Evolutionary conservation across 2,113 vertebrate species (phyloP).

Genomic region (Vidua macroura): DNA sequence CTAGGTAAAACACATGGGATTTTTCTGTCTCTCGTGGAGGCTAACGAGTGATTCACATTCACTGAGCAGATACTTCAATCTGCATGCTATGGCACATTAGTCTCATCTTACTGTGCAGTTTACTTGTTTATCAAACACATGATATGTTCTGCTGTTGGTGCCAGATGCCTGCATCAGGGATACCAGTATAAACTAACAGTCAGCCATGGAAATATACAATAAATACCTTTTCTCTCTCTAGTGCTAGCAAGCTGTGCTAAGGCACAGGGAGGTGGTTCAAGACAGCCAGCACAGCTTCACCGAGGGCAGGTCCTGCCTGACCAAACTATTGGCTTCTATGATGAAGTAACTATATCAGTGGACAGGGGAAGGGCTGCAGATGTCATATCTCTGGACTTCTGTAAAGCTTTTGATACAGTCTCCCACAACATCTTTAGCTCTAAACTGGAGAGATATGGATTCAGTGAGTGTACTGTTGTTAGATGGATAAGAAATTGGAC

Average conservation of each 20-base stretch:
- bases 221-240: background rate
- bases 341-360: background rate
- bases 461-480: background rate
- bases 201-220: rapidly evolving
- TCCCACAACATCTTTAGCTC: background rate
- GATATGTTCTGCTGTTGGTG: background rate
- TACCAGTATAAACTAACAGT: background rate
- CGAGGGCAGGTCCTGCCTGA: background rate
- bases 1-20: background rate
- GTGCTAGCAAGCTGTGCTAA: background rate
- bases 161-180: background rate
- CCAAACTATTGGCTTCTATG: background rate
- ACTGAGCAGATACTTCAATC: background rate
- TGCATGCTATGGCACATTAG: rapidly evolving
- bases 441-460: background rate
- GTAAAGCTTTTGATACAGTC: background rate
- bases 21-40: background rate
- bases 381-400: background rate
- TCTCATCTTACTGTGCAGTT: background rate
- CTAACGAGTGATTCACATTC: background rate
- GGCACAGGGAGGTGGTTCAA: background rate
- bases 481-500: background rate
- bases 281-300: background rate
- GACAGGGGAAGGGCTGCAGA: background rate
- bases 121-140: background rate